Percentiles rank a stretch among this genome's conserved stretches.
Conservation (phyloP, 2,113 vertebrate species). For the Oriolus oriolus region DNA sequence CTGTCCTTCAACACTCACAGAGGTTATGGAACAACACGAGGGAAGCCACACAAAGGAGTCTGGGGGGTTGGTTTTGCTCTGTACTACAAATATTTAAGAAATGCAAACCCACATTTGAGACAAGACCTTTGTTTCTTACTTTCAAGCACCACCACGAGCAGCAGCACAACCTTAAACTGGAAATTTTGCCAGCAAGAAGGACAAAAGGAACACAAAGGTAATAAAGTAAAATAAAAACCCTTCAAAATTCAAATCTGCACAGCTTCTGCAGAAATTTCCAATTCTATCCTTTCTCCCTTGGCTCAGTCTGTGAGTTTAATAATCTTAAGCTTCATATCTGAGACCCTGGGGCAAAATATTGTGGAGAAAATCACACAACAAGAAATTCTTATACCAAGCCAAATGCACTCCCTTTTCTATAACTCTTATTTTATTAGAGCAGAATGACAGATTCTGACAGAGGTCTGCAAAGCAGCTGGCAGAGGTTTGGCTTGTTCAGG, state of each 20-base stretch:
- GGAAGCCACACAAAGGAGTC: not conserved
- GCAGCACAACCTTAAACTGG: not conserved
- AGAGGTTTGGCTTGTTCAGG: not conserved
- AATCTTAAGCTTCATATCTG: not conserved
- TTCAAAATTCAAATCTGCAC: not conserved
- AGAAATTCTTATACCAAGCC: not conserved
- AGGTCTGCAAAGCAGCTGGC: not conserved
- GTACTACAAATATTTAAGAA: not conserved
- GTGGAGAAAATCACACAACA: not conserved
- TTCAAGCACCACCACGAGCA: not conserved
- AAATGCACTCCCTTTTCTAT: not conserved
- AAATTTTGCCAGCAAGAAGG: not conserved
- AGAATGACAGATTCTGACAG: not conserved
- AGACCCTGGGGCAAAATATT: not conserved
- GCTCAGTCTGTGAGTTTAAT: not conserved
- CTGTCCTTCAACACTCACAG: not conserved
- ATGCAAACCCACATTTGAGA: not conserved
- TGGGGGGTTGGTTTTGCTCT: not conserved
- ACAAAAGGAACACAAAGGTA: not conserved
- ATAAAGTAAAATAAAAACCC: not conserved
- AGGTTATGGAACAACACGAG: not conserved
- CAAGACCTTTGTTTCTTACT: not conserved
- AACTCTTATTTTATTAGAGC: not conserved
- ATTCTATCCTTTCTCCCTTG: not conserved
- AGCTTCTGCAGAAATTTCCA: not conserved